Evolutionary conservation across 35 echinoderm and acorn worm genomes (phyloP), one percentile per base, ranked within the genome.

Genomic region (Stichopus chloronotus): DNA sequence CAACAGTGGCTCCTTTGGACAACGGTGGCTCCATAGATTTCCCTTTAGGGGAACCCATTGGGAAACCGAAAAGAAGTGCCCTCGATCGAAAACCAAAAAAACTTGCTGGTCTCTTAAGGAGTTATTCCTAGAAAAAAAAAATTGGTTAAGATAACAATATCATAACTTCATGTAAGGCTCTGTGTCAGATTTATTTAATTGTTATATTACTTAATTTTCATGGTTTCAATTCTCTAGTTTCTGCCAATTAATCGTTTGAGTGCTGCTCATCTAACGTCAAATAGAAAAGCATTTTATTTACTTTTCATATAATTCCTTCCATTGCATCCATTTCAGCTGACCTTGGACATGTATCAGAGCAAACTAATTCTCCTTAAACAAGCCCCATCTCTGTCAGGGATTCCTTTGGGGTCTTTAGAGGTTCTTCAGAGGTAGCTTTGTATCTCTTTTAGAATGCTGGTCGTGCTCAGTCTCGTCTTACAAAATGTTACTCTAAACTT

Each of bases 341-440:
- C 69, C 69, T 74, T 74, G 69, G 69, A 74, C 69, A 20, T 74
- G 19, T 74, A 9, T 81, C 25, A 81, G 8, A 52, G 78, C 78
- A 81, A 81, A 81, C 11, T 55, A 5, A 21, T 19, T 85, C 17
- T 85, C 82, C 82, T 58, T 85, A 5, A n/a, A 59, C 8, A 6
- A 59, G 82, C 82, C 82, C 52, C 82, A 85, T 85, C 82, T 85
- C 69, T 85, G 25, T 58, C 55, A 58, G 52, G 52, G 20, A 59
- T 22, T 85, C 55, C 82, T 59, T 43, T 58, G 82, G 12, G 52
- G 82, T 58, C 55, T 85, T 85, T 56, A 55, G 82, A 11, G 82
- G 55, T 85, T 19, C 82, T 85, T 17, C 3, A 57, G 24, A 58
- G 69, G 69, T 72, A 17, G 11, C 22, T 72, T n/a, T 72, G 17